phyloP scores from a whole-genome alignment of 2,888 invertebrate species.

The Diploptera punctata region DNA sequence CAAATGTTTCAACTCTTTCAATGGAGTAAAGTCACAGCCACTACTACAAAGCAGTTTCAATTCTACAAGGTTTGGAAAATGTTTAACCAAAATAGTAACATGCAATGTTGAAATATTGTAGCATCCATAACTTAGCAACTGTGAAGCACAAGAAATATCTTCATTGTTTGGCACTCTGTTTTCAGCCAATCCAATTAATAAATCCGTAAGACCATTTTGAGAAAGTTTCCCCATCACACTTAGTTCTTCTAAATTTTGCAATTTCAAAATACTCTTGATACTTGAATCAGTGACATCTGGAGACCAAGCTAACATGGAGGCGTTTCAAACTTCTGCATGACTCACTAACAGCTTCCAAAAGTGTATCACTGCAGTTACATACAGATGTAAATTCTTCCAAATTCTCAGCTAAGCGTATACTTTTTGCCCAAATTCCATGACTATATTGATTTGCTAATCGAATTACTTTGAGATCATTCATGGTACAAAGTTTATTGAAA shows the following conservation, averaged over 20 bases:
- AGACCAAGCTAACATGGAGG: constrained; percentile 10
- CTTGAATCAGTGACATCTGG: not conserved
- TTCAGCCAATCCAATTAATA: not conserved
- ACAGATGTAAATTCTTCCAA: constrained; percentile 7
- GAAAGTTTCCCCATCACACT: constrained; percentile 10
- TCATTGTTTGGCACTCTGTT: not conserved
- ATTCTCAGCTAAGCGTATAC: not conserved
- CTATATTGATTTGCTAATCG: constrained; percentile 6
- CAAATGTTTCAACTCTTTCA: not conserved
- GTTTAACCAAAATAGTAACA: not conserved
- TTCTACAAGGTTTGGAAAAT: constrained; percentile 18
- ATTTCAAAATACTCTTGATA: not conserved
- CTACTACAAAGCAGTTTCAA: constrained; percentile 6
- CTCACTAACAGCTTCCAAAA: not conserved
- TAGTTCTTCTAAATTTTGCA: not conserved
- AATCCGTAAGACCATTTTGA: not conserved
- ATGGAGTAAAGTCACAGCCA: not conserved
- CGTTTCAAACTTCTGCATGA: constrained; percentile 3
- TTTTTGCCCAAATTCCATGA: not conserved
- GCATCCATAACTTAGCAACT: constrained; percentile 3
- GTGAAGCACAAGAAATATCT: not conserved
- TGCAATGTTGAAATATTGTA: constrained; percentile 4
- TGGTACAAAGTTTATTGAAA: not conserved
- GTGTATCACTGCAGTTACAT: not conserved
- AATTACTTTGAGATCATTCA: constrained; percentile 10